Evolutionary conservation across 2,888 invertebrate species (phyloP).

Genomic region (Cantharis nigra): DNA sequence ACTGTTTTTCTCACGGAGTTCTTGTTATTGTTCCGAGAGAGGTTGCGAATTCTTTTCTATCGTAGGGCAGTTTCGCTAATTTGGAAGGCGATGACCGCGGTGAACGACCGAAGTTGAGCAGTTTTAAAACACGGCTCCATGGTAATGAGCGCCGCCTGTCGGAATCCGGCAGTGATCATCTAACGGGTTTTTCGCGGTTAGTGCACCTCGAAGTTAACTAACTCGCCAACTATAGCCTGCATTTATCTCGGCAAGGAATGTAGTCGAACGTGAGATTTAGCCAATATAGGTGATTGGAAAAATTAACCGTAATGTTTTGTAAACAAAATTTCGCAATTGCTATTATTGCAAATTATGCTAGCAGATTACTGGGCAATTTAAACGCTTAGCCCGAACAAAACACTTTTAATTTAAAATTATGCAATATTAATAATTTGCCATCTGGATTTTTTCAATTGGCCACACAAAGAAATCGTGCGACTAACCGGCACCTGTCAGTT

Average conservation of each 20-base stretch:
- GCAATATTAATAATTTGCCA: background rate
- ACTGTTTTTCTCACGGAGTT: background rate
- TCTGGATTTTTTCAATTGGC: background rate
- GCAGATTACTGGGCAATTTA: background rate
- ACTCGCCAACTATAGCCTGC: constrained; percentile 28
- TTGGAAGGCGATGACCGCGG: constrained; percentile 30
- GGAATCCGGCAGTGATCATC: constrained; percentile 36
- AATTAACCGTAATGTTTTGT: constrained; percentile 1
- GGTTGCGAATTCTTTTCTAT: constrained; percentile 6
- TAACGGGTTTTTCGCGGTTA: constrained; percentile 42
- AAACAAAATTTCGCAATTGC: background rate
- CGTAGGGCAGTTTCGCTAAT: constrained; percentile 7
- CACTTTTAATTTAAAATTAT: background rate
- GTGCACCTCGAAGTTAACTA: constrained; percentile 31
- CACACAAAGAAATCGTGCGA: background rate
- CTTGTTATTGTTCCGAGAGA: background rate
- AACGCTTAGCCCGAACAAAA: background rate
- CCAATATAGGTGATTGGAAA: background rate
- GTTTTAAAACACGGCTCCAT: constrained; percentile 41
- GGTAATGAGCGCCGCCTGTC: constrained; percentile 37
- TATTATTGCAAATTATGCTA: background rate
- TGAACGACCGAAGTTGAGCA: constrained; percentile 34
- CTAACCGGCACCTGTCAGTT: background rate
- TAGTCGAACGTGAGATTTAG: constrained; percentile 4
- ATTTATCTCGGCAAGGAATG: constrained; percentile 23